phyloP scores from a whole-genome alignment of 2,888 invertebrate species.

The Gortyna flavago region DNA sequence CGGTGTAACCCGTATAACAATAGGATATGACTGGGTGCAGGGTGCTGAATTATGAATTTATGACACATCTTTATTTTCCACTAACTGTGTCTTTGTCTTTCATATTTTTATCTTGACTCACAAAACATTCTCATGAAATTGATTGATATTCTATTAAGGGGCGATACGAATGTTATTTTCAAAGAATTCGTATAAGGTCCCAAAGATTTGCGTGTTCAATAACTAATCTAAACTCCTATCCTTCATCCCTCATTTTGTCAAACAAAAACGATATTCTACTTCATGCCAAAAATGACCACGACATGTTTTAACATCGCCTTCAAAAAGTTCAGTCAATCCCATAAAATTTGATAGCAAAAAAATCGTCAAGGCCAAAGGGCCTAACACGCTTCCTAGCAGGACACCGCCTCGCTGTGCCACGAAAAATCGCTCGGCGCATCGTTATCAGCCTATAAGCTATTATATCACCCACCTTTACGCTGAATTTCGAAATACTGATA shows the following conservation, averaged over 20 bases:
- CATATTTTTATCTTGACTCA: constrained; percentile 26
- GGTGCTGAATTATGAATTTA: background rate
- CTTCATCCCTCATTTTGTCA: background rate
- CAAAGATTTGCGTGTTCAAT: background rate
- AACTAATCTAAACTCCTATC: background rate
- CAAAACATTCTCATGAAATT: constrained; percentile 8
- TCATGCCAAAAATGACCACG: background rate
- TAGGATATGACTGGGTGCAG: background rate
- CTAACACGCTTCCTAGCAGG: constrained; percentile 63
- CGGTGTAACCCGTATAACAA: background rate
- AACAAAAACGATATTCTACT: background rate
- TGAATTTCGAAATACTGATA: constrained; percentile 87
- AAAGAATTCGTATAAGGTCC: background rate
- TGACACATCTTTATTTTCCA: constrained; percentile 21
- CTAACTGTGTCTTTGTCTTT: background rate
- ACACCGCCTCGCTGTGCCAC: constrained; percentile 64
- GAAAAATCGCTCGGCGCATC: constrained; percentile 62
- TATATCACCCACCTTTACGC: constrained; percentile 83
- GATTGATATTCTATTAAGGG: constrained; percentile 5
- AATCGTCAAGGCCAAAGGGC: constrained; percentile 39
- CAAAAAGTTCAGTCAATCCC: background rate
- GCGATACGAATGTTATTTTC: background rate
- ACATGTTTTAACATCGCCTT: background rate
- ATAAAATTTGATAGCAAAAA: constrained; percentile 23
- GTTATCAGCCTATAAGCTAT: constrained; percentile 69